Evolutionary conservation across 1,140 invertebrate species (phyloP).

Genomic region (Sitodiplosis mosellana): DNA sequence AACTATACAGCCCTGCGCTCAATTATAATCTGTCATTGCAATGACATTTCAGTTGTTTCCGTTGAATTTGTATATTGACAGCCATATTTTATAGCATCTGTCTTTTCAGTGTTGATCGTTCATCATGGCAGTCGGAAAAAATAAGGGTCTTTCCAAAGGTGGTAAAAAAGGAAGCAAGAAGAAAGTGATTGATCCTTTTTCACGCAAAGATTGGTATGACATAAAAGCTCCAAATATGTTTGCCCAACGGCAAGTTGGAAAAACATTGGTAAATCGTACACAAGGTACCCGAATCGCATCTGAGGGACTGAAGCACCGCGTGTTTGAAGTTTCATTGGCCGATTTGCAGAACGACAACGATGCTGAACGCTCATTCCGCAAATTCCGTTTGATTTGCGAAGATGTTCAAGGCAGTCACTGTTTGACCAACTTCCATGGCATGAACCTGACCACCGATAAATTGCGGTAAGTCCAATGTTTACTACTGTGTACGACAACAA

Average conservation of each 20-base stretch:
- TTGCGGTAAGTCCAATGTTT: constrained; percentile 33
- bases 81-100: neutral
- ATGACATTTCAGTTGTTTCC: too few relatives aligned
- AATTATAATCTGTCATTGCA: too few relatives aligned
- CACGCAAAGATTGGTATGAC: constrained; percentile 99
- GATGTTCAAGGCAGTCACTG: constrained; percentile 90
- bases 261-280: constrained; percentile 95
- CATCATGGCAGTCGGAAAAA: constrained; percentile 97
- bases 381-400: constrained; percentile 91
- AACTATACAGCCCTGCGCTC: too few relatives aligned
- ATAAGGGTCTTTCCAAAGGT: constrained; percentile 96
- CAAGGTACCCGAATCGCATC: constrained; percentile 86
- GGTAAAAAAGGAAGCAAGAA: constrained; percentile 99
- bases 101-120: constrained; percentile 20
- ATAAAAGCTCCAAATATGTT: constrained; percentile 98
- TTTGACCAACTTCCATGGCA: constrained; percentile 97
- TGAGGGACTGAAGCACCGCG: constrained; percentile 89
- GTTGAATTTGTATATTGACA: too few relatives aligned
- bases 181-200: constrained; percentile 99
- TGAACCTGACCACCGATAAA: constrained; percentile 98
- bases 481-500: too few relatives aligned
- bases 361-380: constrained; percentile 91
- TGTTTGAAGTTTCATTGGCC: constrained; percentile 93
- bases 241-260: constrained; percentile 86
- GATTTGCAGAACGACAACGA: constrained; percentile 90